These are phyloP conservation scores for Glaucidium brasilianum DNA, from an alignment of 2,113 vertebrate genomes.

Conservation along the genomic window DNA sequence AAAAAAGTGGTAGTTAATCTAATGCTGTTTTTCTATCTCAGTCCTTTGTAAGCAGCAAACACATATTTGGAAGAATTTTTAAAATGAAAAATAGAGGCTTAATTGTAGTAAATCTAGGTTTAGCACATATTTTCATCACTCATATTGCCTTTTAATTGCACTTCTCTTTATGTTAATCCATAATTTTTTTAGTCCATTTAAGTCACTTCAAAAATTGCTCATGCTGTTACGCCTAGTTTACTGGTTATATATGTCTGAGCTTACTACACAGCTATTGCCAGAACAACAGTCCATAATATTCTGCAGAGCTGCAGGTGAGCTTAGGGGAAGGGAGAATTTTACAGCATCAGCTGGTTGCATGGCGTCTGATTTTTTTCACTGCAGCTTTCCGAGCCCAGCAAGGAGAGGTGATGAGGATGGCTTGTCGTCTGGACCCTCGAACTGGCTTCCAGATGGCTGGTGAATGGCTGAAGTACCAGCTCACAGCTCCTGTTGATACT, in stretches of 20 bases:
- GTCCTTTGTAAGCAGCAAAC: not conserved
- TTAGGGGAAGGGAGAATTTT: not conserved
- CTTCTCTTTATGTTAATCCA: not conserved
- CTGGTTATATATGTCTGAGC: not conserved
- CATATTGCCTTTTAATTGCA: not conserved
- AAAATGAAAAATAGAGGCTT: not conserved
- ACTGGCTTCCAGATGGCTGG: slow-evolving; percentile 90
- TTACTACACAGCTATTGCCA: not conserved
- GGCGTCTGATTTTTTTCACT: not conserved
- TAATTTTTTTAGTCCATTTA: not conserved
- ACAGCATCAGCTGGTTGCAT: not conserved
- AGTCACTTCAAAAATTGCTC: not conserved
- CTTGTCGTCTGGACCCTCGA: slow-evolving; percentile 86
- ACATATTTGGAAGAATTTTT: not conserved
- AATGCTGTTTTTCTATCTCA: not conserved
- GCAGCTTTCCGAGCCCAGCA: slow-evolving; percentile 90
- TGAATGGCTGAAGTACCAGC: slow-evolving; percentile 89
- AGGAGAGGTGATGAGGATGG: slow-evolving; percentile 85
- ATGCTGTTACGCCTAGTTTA: not conserved
- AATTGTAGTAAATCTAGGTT: not conserved
- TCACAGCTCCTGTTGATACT: slow-evolving; percentile 79
- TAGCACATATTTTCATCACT: not conserved
- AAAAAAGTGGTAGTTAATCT: not conserved
- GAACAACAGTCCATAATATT: not conserved
- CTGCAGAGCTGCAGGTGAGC: not conserved